Evolutionary conservation across 53 echinoderm and acorn worm species (phyloP).

Genomic region (Luidia sarsii): DNA sequence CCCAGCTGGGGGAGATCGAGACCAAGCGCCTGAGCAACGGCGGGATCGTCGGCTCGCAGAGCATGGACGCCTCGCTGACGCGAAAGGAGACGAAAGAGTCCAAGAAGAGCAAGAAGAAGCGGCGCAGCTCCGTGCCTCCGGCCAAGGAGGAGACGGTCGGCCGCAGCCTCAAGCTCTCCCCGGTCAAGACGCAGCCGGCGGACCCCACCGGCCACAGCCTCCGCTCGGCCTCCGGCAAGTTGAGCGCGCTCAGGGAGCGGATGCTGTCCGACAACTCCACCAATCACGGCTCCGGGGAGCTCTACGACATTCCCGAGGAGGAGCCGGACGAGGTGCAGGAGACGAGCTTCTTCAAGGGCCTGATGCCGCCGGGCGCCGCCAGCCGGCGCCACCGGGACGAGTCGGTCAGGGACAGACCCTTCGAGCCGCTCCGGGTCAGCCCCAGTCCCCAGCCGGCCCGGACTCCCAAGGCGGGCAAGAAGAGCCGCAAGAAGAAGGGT

Average conservation of each 20-base stretch:
- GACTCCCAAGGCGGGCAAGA: background rate
- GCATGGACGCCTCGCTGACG: background rate
- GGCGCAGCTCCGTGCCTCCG: conserved; percentile 30
- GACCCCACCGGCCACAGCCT: conserved; percentile 9
- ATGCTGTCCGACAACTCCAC: conserved; percentile 63
- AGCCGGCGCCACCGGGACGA: background rate
- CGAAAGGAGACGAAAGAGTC: too few relatives aligned
- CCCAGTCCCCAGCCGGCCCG: background rate
- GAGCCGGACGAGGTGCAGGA: conserved; percentile 64
- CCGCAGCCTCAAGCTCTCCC: conserved; percentile 11
- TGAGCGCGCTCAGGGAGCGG: conserved; percentile 57
- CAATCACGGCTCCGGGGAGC: conserved; percentile 67
- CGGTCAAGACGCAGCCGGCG: conserved; percentile 16
- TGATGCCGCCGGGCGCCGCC: background rate
- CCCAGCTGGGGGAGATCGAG: background rate
- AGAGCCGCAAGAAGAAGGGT: conserved; percentile 26
- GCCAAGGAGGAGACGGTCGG: conserved; percentile 5
- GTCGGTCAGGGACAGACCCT: conserved; percentile 1
- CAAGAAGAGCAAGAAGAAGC: conserved; percentile 20
- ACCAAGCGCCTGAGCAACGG: conserved; percentile 1
- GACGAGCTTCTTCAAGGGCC: background rate
- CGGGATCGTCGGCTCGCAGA: conserved; percentile 2
- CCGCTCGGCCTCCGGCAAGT: conserved; percentile 16
- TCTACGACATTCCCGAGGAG: conserved; percentile 95
- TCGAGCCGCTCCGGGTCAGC: conserved; percentile 11